A percentile compares a stretch with the other conserved stretches of the same genome.
Evolutionary conservation across 2,797 vertebrate species (phyloP).

Genomic region (Helarctos malayanus): DNA sequence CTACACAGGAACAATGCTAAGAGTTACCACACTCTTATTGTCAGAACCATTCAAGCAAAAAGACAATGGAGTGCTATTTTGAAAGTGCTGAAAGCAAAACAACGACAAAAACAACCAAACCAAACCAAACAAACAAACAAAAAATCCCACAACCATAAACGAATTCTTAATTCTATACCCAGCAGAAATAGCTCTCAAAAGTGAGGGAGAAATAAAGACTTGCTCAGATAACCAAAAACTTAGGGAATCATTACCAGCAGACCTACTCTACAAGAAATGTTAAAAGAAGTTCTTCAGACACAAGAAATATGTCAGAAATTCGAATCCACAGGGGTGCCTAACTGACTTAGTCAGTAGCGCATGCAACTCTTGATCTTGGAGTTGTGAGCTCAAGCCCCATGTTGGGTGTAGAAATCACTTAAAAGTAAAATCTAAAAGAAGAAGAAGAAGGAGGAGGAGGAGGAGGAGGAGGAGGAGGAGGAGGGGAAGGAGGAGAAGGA

Average conservation of each 20-base stretch:
- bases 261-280: neutral
- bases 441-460: neutral
- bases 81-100: neutral
- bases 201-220: neutral
- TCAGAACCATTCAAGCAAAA: neutral
- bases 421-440: neutral
- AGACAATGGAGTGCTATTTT: neutral
- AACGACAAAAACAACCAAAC: neutral
- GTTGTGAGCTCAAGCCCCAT: neutral
- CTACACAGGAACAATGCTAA: neutral
- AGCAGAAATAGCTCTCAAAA: slow-evolving; percentile 24
- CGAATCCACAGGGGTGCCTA: neutral
- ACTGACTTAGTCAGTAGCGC: neutral
- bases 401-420: neutral
- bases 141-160: neutral
- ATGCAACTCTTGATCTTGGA: neutral
- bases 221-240: neutral
- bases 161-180: neutral
- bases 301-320: neutral
- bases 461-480: too few relatives aligned
- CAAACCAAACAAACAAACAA: neutral
- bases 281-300: neutral
- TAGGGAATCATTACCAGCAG: neutral
- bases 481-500: too few relatives aligned
- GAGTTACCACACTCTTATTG: neutral